Conservation (phyloP, 1,140 invertebrate species). For the Colletes latitarsis region DNA sequence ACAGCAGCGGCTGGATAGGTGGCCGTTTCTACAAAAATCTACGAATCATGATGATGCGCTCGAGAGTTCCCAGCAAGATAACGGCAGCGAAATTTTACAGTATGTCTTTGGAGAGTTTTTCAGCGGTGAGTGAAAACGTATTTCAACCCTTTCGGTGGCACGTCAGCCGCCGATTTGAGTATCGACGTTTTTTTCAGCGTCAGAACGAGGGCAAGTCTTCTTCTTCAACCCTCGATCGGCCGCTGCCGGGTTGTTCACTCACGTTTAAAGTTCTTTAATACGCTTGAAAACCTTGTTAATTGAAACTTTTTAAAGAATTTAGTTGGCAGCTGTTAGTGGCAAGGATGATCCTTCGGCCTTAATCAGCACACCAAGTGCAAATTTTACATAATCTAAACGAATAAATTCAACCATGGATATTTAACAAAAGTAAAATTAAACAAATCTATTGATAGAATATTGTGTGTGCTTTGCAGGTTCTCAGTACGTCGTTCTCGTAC, state of each 20-base stretch:
- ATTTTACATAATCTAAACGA: too few species aligned
- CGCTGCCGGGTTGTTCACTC: too few species aligned
- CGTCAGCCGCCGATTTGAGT: too few species aligned
- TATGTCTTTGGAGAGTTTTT: constrained; percentile 67
- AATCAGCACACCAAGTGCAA: too few species aligned
- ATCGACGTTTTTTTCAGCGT: neutral
- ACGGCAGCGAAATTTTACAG: constrained; percentile 72
- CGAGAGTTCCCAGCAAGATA: constrained; percentile 61
- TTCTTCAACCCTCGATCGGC: neutral
- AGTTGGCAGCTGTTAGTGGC: too few species aligned
- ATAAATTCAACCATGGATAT: too few species aligned
- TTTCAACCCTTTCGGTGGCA: constrained; percentile 23
- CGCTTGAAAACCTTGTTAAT: too few species aligned
- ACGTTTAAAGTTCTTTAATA: too few species aligned
- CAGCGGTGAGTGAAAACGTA: constrained; percentile 49
- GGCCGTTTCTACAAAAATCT: constrained; percentile 45
- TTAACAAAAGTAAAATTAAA: too few species aligned
- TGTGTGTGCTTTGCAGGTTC: constrained; percentile 60
- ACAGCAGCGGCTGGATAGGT: constrained; percentile 62
- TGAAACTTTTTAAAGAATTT: too few species aligned
- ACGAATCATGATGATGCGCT: constrained; percentile 65
- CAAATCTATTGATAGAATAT: neutral
- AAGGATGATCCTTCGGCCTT: too few species aligned
- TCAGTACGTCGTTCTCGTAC: constrained; percentile 72
- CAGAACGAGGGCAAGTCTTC: neutral